Conservation (phyloP, 2,888 invertebrate species). For the Spodoptera exigua region DNA sequence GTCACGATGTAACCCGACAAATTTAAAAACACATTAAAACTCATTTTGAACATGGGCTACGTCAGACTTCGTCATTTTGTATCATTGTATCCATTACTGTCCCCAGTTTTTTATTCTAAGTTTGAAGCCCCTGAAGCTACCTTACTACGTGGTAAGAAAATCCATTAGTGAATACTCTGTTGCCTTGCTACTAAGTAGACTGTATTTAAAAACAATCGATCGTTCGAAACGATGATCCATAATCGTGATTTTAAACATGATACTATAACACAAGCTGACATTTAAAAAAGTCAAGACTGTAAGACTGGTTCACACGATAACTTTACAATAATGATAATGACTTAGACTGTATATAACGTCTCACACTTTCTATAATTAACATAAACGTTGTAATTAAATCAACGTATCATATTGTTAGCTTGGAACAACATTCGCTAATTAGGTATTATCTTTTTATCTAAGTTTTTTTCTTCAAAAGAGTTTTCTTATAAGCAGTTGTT, state of each 20-base stretch:
- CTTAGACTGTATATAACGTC: constrained; percentile 58
- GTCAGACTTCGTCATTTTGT: too few species aligned
- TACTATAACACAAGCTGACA: constrained; percentile 21
- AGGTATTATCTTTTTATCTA: constrained; percentile 33
- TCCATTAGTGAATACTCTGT: background rate
- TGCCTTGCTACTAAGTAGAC: background rate
- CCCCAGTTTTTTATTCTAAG: too few species aligned
- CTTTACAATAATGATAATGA: constrained; percentile 51
- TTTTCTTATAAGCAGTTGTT: too few species aligned
- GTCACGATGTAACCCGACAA: too few species aligned
- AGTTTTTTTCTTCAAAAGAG: constrained; percentile 4
- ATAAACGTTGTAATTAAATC: constrained; percentile 51
- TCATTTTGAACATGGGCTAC: too few species aligned
- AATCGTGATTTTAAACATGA: constrained; percentile 26
- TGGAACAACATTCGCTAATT: constrained; percentile 32
- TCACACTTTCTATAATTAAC: constrained; percentile 68
- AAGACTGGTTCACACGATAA: constrained; percentile 47
- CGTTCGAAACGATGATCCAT: constrained; percentile 10
- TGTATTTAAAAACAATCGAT: constrained; percentile 2
- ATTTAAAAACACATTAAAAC: too few species aligned
- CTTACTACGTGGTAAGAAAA: too few species aligned
- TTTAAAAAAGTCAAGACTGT: constrained; percentile 41
- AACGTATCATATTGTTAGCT: constrained; percentile 48
- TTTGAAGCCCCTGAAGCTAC: too few species aligned
- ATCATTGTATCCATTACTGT: too few species aligned